A percentile compares a stretch with the other conserved stretches of the same genome.
These are phyloP conservation scores for Agapornis roseicollis DNA, from an alignment of 2,113 vertebrate genomes.

Conservation along the genomic window DNA sequence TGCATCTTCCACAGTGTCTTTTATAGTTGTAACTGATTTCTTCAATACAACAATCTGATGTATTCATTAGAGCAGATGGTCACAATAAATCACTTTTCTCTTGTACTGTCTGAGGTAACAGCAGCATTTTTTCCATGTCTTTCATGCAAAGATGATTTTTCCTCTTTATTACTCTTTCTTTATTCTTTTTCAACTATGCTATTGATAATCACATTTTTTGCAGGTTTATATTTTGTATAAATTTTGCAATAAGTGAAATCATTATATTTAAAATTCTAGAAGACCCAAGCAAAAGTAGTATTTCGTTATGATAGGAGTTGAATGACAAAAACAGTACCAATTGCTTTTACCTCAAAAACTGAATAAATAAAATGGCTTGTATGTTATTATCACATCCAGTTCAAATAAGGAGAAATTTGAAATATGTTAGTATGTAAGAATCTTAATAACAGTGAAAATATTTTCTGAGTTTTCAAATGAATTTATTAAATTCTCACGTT, in stretches of 20 bases:
- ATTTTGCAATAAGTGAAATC: neutral
- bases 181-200: neutral
- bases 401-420: neutral
- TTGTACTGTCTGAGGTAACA: neutral
- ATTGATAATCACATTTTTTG: neutral
- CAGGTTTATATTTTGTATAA: neutral
- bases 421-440: neutral
- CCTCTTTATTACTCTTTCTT: neutral
- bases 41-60: neutral
- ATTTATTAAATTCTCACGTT: neutral
- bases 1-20: neutral
- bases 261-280: neutral
- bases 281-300: neutral
- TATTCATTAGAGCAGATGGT: neutral
- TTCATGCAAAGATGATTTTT: neutral
- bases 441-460: neutral
- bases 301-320: neutral
- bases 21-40: neutral
- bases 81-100: neutral
- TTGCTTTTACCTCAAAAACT: neutral
- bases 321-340: neutral
- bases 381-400: neutral
- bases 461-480: neutral
- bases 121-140: neutral
- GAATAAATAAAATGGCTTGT: neutral